Evolutionary conservation across 2,113 vertebrate genomes (phyloP), one percentile per base, ranked within the genome.

Genomic region (Pollimyrus isidori): DNA sequence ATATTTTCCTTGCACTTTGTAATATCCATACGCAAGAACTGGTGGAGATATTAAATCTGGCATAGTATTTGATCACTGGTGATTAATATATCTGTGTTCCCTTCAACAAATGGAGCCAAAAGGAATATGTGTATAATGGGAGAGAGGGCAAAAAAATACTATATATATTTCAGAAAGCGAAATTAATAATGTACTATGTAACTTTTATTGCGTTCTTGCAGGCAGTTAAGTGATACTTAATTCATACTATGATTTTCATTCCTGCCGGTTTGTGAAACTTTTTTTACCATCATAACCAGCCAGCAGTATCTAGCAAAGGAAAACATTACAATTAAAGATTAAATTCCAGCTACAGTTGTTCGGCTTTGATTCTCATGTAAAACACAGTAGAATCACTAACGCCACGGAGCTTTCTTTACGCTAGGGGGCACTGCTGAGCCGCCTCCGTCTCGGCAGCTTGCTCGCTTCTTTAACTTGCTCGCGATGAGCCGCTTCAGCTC

Each of bases 361-460:
- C 35, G 30, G 30, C 69, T 35, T 30, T 76, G 30, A 76, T 80
- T 76, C 73, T 42, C 73, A 35, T 39, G 42, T 19, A 1, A 42
- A 42, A 80, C 15, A 42, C 73, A 42, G 1, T 35, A 17, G 30
- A 19, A 80, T 35, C 15, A 35, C 6, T 42, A 80, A 0, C 13
- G 35, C 15, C 35, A n/a, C 4, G 15, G 35, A 4, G 1, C 30
- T 87, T 45, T 73, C 15, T 39, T 73, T 1, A 82, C 94, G 89
- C 86, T 91, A 94, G 95, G 91, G 89, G 95, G 94, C 15, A 94
- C 93, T 82, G 87, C 89, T 88, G 91, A 89, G 88, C 88, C 26
- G 13, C 58, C 46, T 73, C 86, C 91, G 53, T 83, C 92, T 92
- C 91, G 89, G 90, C 91, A 56, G 89, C 49, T 87, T 88, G 73